These are phyloP conservation scores for Noctuana brunneofusca DNA, from an alignment of 2,888 invertebrate genomes.

Conservation along the genomic window DNA sequence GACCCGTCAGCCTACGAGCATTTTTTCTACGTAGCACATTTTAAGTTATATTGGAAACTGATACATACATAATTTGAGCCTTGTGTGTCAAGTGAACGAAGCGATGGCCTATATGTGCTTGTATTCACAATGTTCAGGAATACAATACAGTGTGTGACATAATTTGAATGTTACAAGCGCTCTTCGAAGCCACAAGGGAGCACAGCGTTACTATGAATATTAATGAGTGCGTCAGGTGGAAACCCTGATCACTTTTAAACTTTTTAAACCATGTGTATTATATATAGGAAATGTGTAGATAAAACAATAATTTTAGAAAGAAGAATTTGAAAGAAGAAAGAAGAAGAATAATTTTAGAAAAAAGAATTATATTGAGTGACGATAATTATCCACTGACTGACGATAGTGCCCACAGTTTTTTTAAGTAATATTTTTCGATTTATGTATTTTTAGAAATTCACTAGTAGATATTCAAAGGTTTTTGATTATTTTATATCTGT, in stretches of 20 bases:
- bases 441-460: too few relatives aligned
- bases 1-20: neutral
- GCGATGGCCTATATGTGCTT: neutral
- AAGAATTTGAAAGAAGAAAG: too few relatives aligned
- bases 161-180: conserved; percentile 55
- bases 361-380: too few relatives aligned
- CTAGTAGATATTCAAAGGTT: neutral
- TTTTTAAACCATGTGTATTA: neutral
- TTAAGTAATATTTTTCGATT: too few relatives aligned
- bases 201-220: conserved; percentile 73
- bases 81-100: conserved; percentile 9
- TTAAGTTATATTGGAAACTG: neutral
- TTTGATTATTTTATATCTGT: too few relatives aligned
- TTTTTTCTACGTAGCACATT: neutral
- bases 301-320: too few relatives aligned
- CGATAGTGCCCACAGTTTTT: too few relatives aligned
- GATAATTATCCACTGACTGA: too few relatives aligned
- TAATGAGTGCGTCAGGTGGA: conserved; percentile 67
- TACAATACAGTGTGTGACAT: conserved; percentile 42
- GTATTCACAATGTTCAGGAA: conserved; percentile 30
- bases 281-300: too few relatives aligned
- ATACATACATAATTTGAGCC: conserved; percentile 8
- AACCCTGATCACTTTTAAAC: conserved; percentile 57
- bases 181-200: conserved; percentile 54
- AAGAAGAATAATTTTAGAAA: too few relatives aligned